Conservation (phyloP, 1,140 invertebrate genomes). For the Apis laboriosa region DNA sequence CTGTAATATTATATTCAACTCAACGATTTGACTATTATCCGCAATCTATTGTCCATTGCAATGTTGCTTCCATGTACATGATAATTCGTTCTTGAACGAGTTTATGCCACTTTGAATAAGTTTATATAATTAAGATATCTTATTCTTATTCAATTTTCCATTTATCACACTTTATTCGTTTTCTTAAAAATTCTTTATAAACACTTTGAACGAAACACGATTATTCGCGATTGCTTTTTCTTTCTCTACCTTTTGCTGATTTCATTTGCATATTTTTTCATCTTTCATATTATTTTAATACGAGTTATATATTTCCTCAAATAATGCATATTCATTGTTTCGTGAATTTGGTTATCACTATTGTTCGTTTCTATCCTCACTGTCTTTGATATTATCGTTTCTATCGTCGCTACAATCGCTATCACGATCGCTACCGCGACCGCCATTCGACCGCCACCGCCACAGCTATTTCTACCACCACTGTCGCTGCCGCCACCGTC, state of each 20-base stretch:
- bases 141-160: neutral
- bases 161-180: slow-evolving; percentile 7
- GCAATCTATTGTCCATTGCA: slow-evolving; percentile 56
- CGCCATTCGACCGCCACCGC: slow-evolving; percentile 44
- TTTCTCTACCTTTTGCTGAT: slow-evolving; percentile 14
- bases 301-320: neutral
- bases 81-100: slow-evolving; percentile 54
- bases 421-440: slow-evolving; percentile 32
- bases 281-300: slow-evolving; percentile 25
- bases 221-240: neutral
- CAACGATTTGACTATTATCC: slow-evolving; percentile 48
- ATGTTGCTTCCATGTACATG: slow-evolving; percentile 61
- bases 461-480: slow-evolving; percentile 34
- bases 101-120: slow-evolving; percentile 7
- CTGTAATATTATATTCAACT: slow-evolving; percentile 44
- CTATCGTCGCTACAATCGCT: slow-evolving; percentile 26
- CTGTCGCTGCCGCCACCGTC: slow-evolving; percentile 29
- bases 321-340: slow-evolving; percentile 34
- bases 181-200: neutral
- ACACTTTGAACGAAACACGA: neutral
- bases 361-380: slow-evolving; percentile 34
- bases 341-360: slow-evolving; percentile 46
- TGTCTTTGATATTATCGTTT: slow-evolving; percentile 38
- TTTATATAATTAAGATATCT: neutral
- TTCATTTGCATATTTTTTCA: slow-evolving; percentile 35